Evolutionary conservation across 2,797 vertebrate species (phyloP).

Genomic region (Onychomys arenicola): DNA sequence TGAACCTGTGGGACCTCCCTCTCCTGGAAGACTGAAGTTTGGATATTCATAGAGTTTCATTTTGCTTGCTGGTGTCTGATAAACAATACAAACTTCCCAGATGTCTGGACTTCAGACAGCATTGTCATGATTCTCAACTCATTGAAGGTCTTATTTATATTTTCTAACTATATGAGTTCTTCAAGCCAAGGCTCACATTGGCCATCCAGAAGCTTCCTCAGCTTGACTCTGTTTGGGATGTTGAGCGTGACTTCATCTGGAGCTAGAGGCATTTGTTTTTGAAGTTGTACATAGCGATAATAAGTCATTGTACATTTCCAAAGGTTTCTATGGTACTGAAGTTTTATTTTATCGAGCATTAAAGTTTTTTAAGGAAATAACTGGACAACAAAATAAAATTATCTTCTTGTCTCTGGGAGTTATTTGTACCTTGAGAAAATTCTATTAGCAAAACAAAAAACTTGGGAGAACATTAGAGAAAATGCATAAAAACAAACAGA

Average conservation of each 20-base stretch:
- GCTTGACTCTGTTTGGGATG: neutral
- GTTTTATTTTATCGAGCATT: conserved; percentile 75
- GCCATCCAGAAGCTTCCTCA: conserved; percentile 58
- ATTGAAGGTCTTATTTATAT: conserved; percentile 83
- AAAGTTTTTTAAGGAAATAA: conserved; percentile 75
- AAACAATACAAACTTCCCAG: neutral
- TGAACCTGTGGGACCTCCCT: conserved; percentile 21
- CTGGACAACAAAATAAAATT: conserved; percentile 75
- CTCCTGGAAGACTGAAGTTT: conserved; percentile 18
- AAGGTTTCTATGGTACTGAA: conserved; percentile 83
- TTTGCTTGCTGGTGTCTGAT: neutral
- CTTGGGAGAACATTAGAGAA: neutral
- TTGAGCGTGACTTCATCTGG: conserved; percentile 62
- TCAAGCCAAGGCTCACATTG: conserved; percentile 60
- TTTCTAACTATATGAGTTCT: conserved; percentile 76
- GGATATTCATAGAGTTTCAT: neutral
- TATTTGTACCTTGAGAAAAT: conserved; percentile 53
- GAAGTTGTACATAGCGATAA: conserved; percentile 80
- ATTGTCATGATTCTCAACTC: conserved; percentile 55
- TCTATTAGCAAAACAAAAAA: neutral
- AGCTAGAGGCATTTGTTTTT: conserved; percentile 78
- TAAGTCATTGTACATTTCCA: conserved; percentile 68
- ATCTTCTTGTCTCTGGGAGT: conserved; percentile 64
- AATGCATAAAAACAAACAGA: neutral
- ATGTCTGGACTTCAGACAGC: conserved; percentile 43